Evolutionary conservation across 2,113 vertebrate species (phyloP).

Genomic region (Rhabdornis inornatus): DNA sequence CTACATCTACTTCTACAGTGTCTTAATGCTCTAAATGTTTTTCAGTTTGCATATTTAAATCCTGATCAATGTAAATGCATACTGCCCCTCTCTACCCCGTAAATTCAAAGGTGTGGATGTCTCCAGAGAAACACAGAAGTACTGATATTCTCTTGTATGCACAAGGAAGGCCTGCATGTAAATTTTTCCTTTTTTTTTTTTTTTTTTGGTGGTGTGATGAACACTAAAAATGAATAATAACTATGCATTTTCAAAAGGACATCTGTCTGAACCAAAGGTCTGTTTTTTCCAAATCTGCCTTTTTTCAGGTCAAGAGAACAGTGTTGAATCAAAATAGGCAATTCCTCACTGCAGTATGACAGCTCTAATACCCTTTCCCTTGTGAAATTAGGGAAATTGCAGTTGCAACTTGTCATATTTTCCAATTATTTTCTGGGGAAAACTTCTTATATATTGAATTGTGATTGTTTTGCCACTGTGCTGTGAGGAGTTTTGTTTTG

Average conservation of each 20-base stretch:
- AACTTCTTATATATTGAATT: neutral
- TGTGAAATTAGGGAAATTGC: slow-evolving; percentile 36
- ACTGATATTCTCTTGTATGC: neutral
- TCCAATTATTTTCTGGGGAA: neutral
- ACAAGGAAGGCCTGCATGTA: neutral
- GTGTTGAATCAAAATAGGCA: neutral
- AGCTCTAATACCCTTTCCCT: neutral
- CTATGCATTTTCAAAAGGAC: neutral
- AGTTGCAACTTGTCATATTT: neutral
- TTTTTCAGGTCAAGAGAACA: neutral
- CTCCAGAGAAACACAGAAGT: neutral
- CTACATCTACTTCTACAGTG: neutral
- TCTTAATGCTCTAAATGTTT: neutral
- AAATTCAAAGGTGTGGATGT: neutral
- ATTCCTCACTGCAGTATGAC: neutral
- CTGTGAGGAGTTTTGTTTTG: neutral
- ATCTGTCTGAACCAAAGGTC: neutral
- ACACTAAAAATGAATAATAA: neutral
- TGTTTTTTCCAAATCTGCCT: neutral
- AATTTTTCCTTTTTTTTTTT: neutral
- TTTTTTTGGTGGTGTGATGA: neutral
- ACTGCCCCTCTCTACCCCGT: neutral
- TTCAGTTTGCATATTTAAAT: neutral
- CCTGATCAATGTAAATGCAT: neutral
- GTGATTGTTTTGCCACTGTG: neutral